Conservation (phyloP, 2,797 vertebrate species). For the Salarias fasciatus region DNA sequence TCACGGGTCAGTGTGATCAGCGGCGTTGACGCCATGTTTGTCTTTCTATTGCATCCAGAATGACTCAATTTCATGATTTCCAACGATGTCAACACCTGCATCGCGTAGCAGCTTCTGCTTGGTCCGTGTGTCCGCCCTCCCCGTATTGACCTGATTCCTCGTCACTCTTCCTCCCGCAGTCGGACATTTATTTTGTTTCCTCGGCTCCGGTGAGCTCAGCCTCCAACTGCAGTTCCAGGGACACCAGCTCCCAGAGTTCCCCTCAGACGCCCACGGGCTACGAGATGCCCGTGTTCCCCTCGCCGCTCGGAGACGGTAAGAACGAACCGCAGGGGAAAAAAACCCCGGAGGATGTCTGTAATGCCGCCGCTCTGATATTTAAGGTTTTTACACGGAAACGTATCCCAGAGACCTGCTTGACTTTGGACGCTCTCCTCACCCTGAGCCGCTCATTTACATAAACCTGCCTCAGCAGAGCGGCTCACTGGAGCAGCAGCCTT, state of each 20-base stretch:
- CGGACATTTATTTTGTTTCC: slow-evolving; percentile 97
- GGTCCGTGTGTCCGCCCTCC: neutral
- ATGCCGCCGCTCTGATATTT: neutral
- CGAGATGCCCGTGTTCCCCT: slow-evolving; percentile 89
- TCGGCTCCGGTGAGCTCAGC: slow-evolving; percentile 87
- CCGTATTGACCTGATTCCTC: slow-evolving; percentile 18
- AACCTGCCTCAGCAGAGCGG: slow-evolving; percentile 26
- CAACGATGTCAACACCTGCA: too few relatives aligned
- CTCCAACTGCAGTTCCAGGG: slow-evolving; percentile 91
- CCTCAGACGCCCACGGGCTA: slow-evolving; percentile 92
- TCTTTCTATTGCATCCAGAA: too few relatives aligned
- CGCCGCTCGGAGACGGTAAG: slow-evolving; percentile 91
- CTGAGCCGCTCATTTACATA: slow-evolving; percentile 37
- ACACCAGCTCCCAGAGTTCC: slow-evolving; percentile 90
- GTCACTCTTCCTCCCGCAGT: slow-evolving; percentile 82
- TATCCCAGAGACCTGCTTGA: slow-evolving; percentile 50
- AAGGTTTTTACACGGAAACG: slow-evolving; percentile 29
- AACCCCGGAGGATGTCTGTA: slow-evolving; percentile 20
- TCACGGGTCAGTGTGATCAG: slow-evolving; percentile 88
- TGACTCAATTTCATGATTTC: too few relatives aligned
- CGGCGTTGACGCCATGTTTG: neutral
- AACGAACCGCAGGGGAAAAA: too few relatives aligned
- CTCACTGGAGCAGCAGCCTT: too few relatives aligned
- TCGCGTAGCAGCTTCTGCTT: too few relatives aligned
- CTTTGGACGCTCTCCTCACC: slow-evolving; percentile 32